These are phyloP conservation scores for Turritopsis dohrnii DNA, from an alignment of 30 jellyfish, hydroid and myxozoan genomes.

Conservation along the genomic window DNA sequence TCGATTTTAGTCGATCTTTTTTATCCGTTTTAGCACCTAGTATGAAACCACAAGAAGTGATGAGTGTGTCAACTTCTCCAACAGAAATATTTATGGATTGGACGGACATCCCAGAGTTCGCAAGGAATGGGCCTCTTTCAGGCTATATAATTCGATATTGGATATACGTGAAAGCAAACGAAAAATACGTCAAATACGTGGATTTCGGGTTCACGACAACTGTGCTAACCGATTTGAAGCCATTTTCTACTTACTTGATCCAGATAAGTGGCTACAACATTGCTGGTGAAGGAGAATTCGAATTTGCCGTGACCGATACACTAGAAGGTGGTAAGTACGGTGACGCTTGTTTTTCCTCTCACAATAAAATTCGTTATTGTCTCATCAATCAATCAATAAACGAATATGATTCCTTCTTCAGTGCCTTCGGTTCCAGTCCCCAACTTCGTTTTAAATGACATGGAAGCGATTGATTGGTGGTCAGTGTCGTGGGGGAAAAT, in stretches of 20 bases:
- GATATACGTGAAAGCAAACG: neutral
- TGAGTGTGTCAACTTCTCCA: neutral
- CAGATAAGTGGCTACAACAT: conserved; percentile 2
- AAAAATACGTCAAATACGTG: neutral
- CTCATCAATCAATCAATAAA: too few relatives aligned
- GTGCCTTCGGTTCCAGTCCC: conserved; percentile 36
- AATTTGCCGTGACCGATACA: neutral
- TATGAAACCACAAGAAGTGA: neutral
- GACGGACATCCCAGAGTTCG: conserved; percentile 9
- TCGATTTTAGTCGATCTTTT: neutral
- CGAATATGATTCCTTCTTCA: neutral
- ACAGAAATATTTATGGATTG: conserved; percentile 22
- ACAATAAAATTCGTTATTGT: too few relatives aligned
- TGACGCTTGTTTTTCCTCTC: too few relatives aligned
- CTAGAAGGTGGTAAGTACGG: conserved; percentile 18
- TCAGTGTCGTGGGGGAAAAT: conserved; percentile 13
- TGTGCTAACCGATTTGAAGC: conserved; percentile 6
- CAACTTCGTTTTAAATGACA: conserved; percentile 3
- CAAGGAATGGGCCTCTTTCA: neutral
- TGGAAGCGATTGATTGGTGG: conserved; percentile 30
- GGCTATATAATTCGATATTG: conserved; percentile 19
- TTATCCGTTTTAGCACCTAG: conserved; percentile 8
- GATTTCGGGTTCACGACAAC: conserved; percentile 4
- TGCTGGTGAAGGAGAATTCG: conserved; percentile 6
- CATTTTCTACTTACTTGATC: conserved; percentile 6